Evolutionary conservation across 2,113 vertebrate species (phyloP).

Genomic region (Albula goreensis): DNA sequence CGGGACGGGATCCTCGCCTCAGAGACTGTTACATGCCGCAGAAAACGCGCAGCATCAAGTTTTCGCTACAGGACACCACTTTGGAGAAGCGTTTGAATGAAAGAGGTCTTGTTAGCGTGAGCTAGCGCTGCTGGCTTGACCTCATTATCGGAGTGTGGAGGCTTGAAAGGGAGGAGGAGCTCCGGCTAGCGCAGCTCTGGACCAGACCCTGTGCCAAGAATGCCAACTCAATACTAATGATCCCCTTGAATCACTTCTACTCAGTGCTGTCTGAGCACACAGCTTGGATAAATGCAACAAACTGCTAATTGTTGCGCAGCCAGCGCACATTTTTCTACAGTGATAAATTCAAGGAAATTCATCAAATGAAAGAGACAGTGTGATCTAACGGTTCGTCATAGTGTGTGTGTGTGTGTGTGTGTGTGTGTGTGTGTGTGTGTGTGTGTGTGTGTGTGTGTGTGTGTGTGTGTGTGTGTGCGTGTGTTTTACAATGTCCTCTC

Average conservation of each 20-base stretch:
- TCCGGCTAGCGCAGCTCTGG: conserved; percentile 33
- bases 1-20: neutral
- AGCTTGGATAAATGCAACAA: neutral
- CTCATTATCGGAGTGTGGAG: conserved; percentile 51
- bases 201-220: conserved; percentile 42
- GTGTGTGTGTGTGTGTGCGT: too few relatives aligned
- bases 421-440: too few relatives aligned
- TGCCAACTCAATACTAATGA: conserved; percentile 45
- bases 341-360: neutral
- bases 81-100: conserved; percentile 44
- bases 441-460: too few relatives aligned
- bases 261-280: conserved; percentile 22
- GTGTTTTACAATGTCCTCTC: neutral
- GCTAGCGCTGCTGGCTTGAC: conserved; percentile 42
- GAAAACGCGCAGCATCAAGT: conserved; percentile 5
- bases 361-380: neutral
- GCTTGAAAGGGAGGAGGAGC: conserved; percentile 32
- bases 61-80: conserved; percentile 8
- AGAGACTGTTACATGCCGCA: neutral
- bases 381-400: neutral
- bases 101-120: conserved; percentile 51
- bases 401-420: too few relatives aligned
- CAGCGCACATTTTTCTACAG: neutral
- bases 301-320: neutral
- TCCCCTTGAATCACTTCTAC: conserved; percentile 41